phyloP scores from a whole-genome alignment of 2,888 invertebrate genomes.

The Caenorhabditis sp. region DNA sequence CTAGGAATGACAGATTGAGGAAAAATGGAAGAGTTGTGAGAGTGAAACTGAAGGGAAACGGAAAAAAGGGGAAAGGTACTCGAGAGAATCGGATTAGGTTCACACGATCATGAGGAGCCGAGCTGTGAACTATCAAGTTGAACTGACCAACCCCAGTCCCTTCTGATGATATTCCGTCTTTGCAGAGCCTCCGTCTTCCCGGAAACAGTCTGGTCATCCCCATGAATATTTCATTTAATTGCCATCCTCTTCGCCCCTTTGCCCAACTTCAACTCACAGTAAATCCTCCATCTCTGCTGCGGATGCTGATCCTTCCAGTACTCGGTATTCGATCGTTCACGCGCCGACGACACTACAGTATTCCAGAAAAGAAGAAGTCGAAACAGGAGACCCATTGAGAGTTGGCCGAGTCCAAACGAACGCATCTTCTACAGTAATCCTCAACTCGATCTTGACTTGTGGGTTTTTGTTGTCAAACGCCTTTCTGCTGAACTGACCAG shows the following conservation, averaged over 20 bases:
- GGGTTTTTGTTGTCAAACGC: too few species aligned
- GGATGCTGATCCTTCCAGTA: constrained; percentile 66
- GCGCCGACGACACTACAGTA: constrained; percentile 22
- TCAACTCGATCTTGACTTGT: too few species aligned
- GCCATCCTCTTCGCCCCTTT: background rate
- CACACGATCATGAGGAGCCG: too few species aligned
- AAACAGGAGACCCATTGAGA: constrained; percentile 13
- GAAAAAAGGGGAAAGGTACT: constrained; percentile 3
- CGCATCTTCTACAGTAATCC: too few species aligned
- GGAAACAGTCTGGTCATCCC: constrained; percentile 13
- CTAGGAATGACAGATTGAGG: constrained; percentile 12
- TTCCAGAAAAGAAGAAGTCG: constrained; percentile 38
- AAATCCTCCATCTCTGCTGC: constrained; percentile 61
- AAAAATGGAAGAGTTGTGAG: constrained; percentile 12
- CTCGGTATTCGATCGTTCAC: constrained; percentile 31
- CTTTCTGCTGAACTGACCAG: background rate
- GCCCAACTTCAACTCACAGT: constrained; percentile 61
- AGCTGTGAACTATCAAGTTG: too few species aligned
- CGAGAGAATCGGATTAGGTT: constrained; percentile 5
- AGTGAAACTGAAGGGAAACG: background rate
- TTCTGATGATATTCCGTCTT: background rate
- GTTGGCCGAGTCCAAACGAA: background rate
- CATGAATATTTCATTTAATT: constrained; percentile 23
- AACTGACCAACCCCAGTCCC: too few species aligned
- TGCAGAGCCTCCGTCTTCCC: background rate